Conservation (phyloP, 2,888 invertebrate species). For the Laothoe populi region DNA sequence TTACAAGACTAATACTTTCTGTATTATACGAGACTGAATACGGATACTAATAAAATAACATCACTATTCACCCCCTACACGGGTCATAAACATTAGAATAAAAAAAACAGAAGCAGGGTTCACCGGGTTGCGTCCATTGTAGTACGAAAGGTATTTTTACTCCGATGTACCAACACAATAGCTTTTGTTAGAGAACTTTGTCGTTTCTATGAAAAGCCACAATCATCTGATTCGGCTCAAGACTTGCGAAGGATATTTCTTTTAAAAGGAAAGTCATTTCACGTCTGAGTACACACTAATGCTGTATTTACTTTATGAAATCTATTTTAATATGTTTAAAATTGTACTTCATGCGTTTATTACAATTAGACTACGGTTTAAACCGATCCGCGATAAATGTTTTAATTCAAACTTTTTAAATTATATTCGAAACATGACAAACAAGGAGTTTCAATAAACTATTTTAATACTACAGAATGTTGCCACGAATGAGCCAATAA, state of each 20-base stretch:
- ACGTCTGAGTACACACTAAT: constrained; percentile 19
- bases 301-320: constrained; percentile 12
- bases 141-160: constrained; percentile 36
- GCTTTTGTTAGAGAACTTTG: constrained; percentile 45
- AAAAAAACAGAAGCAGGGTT: constrained; percentile 5
- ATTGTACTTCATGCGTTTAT: background rate
- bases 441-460: too few relatives aligned
- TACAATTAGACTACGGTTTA: too few relatives aligned
- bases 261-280: constrained; percentile 25
- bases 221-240: constrained; percentile 20
- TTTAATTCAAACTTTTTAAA: too few relatives aligned
- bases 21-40: background rate
- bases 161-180: constrained; percentile 50
- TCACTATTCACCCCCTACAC: constrained; percentile 27
- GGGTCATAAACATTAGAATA: constrained; percentile 10
- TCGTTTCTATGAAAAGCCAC: constrained; percentile 33
- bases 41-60: background rate
- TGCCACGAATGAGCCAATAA: too few relatives aligned
- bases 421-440: too few relatives aligned
- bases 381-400: too few relatives aligned
- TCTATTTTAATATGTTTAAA: background rate
- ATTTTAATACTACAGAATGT: too few relatives aligned
- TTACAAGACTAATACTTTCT: background rate
- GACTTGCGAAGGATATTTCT: constrained; percentile 26
- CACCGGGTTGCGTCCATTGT: constrained; percentile 20